Evolutionary conservation across 2,113 vertebrate species (phyloP), one percentile per base, ranked within the genome.

Genomic region (Felis chaus): DNA sequence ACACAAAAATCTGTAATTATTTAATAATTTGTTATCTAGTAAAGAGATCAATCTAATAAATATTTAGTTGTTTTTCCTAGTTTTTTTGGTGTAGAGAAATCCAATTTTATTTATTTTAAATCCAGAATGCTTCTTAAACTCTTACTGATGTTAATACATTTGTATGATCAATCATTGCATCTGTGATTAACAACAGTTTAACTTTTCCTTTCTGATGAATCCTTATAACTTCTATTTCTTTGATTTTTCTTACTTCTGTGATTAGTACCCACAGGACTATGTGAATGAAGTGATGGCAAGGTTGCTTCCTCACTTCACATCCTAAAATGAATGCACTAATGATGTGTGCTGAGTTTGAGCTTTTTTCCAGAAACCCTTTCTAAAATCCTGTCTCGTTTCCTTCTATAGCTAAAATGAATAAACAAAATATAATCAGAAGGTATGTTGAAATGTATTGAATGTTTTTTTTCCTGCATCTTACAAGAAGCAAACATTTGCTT

Each of bases 21-120:
- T 66, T 94, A 71, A 97, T 86, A 66, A 68, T 79, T 45, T 39
- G 16, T 94, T 95, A 84, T 74, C 94, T 92, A 50, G 13, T 69
- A 87, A 66, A 91, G 63, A 55, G 21, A 48, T 69, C 83, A 10
- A 31, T 66, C 92, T 94, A 23, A 57, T 81, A 92, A 4, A 36
- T 89, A 45, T 93, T 91, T 53, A 69, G 48, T 61, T 45, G 36
- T 92, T 65, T 31, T 73, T 61, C 57, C 14, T 85, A 33, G 88
- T 33, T 71, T 93, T 93, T 63, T 14, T 65, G 8, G 36, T 61
- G 0, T 53, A 86, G 50, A 93, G n/a, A 96, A 95, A 80, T 66
- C 63, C 39, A 33, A 11, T 50, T 76, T 31, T 78, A 79, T 79
- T 39, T 21, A 71, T 73, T 79, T 79, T 79, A 79, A 79, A n/a